Evolutionary conservation across 2,113 vertebrate genomes (phyloP), one percentile per base, ranked within the genome.

Genomic region (Lagopus leucura): DNA sequence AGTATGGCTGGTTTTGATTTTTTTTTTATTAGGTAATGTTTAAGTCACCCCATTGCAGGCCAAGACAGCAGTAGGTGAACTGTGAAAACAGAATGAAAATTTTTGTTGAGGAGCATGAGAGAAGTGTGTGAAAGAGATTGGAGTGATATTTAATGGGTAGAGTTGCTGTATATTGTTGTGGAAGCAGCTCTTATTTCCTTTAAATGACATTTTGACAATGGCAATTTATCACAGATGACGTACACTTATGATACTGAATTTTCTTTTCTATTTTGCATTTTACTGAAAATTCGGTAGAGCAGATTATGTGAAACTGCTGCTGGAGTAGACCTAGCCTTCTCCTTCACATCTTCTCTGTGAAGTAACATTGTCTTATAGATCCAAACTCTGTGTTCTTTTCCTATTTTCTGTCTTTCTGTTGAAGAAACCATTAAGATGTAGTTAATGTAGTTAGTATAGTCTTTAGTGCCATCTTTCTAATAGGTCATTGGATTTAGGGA

Each of bases 171-270:
- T 66, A 10, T 47, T 64, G 45, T 88, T 12, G 10, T 70, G 20
- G 69, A 63, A 72, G 22, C 32, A 30, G 6, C 50, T 74, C 8
- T 52, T 83, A 14, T 73, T 77, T 81, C 10, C 4, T 71, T 79
- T 43, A 67, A 75, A 34, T 65, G 67, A 20, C 10, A 40, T 82
- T 86, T 34, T 85, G 25, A 22, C 38, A 40, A 7, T 38, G 84
- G 61, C 32, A 82, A 1, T 14, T 14, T 71, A 9, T 32, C 21
- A 30, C 57, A 87, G 32, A 30, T 47, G 8, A 83, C 83, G 20
- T 57, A 6, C 52, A 11, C 2, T 0, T 50, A 10, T 30, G 22
- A 11, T 1, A 30, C 2, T 58, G 55, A 6, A 13, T 36, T 72
- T 58, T 28, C 1, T 75, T 19, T 64, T 15, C 1, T 61, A 30